Evolutionary conservation across 1,140 invertebrate species (phyloP).

Genomic region (Caenorhabditis remanei): DNA sequence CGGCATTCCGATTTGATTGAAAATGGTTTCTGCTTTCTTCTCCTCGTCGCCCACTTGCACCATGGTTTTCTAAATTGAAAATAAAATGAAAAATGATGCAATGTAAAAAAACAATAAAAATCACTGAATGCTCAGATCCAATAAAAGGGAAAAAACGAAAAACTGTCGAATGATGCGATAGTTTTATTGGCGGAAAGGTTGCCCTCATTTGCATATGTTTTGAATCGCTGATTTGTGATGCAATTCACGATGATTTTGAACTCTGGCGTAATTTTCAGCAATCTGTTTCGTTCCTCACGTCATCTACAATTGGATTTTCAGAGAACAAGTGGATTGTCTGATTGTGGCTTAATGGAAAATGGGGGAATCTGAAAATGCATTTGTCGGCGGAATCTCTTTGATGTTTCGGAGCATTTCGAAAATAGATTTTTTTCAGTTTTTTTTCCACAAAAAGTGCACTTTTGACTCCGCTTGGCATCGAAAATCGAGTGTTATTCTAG

Average conservation of each 20-base stretch:
- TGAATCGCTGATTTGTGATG: slow-evolving; percentile 36
- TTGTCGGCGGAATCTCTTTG: slow-evolving; percentile 5
- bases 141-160: not conserved
- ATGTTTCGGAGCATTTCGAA: not conserved
- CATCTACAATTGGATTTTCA: not conserved
- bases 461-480: too few relatives aligned
- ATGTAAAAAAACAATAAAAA: not conserved
- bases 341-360: too few relatives aligned
- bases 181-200: slow-evolving; percentile 17
- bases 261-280: slow-evolving; percentile 18
- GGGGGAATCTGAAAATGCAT: too few relatives aligned
- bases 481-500: too few relatives aligned
- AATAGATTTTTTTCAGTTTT: not conserved
- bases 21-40: not conserved
- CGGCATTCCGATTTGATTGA: slow-evolving; percentile 22
- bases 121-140: not conserved
- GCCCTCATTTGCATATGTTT: slow-evolving; percentile 40
- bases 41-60: not conserved
- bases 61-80: not conserved
- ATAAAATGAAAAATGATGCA: not conserved
- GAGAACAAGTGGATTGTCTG: too few relatives aligned
- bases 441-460: not conserved
- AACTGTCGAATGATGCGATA: not conserved
- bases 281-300: slow-evolving; percentile 1
- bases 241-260: slow-evolving; percentile 10